Conservation (phyloP, 2,113 vertebrate species). For the Crypturellus undulatus region DNA sequence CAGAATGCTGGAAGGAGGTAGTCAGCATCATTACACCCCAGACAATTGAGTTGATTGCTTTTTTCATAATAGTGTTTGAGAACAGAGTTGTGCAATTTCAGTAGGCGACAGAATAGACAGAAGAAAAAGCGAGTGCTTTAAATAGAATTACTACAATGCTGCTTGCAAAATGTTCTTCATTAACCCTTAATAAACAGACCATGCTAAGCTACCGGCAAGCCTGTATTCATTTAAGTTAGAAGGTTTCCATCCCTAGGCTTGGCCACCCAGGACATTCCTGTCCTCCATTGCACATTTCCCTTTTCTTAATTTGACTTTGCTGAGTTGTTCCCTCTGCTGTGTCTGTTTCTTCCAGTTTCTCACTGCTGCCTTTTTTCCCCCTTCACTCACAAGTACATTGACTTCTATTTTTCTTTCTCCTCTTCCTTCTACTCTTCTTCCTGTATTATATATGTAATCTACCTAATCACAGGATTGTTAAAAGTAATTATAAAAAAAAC, state of each 20-base stretch:
- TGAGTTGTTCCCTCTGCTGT: not conserved
- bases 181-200: conserved; percentile 54
- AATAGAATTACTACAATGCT: conserved; percentile 59
- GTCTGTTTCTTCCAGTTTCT: not conserved
- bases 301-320: not conserved
- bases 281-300: not conserved
- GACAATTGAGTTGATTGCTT: conserved; percentile 73
- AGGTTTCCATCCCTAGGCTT: not conserved
- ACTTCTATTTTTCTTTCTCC: not conserved
- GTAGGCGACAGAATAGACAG: conserved; percentile 33
- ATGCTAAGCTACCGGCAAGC: not conserved
- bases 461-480: not conserved
- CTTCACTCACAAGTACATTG: not conserved
- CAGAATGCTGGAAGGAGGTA: conserved; percentile 49
- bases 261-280: not conserved
- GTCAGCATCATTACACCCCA: conserved; percentile 66
- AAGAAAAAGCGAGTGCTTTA: conserved; percentile 58
- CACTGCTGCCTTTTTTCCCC: not conserved
- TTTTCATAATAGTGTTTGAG: conserved; percentile 64
- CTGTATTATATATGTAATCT: not conserved
- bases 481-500: not conserved
- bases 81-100: conserved; percentile 65
- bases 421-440: not conserved
- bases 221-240: conserved; percentile 12
- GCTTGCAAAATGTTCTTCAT: conserved; percentile 46